Conservation (phyloP, 2,113 vertebrate species). For the Siniperca chuatsi region DNA sequence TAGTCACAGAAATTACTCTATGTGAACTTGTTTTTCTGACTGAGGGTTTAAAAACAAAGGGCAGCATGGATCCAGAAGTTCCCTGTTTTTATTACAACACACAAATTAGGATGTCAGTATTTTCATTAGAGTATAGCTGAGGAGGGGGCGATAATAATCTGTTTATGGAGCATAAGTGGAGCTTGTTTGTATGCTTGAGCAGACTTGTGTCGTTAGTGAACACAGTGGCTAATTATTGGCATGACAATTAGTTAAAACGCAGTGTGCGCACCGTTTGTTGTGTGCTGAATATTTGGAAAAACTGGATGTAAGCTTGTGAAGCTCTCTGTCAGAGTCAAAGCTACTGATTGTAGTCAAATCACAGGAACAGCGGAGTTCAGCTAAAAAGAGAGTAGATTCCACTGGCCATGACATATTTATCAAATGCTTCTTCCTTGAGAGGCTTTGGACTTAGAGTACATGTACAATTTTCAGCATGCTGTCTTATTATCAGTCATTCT, state of each 20-base stretch:
- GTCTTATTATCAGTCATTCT: neutral
- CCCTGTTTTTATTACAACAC: conserved; percentile 44
- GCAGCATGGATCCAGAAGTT: neutral
- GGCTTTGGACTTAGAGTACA: too few species aligned
- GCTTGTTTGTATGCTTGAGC: conserved; percentile 45
- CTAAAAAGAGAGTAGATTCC: neutral
- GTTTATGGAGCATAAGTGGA: conserved; percentile 34
- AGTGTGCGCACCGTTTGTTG: conserved; percentile 7
- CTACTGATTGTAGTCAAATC: neutral
- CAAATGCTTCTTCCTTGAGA: neutral
- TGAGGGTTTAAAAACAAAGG: conserved; percentile 2
- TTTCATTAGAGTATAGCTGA: conserved; percentile 24
- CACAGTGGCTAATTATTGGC: conserved; percentile 41
- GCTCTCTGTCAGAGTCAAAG: conserved; percentile 2
- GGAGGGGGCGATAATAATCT: conserved; percentile 24
- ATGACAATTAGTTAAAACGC: conserved; percentile 6
- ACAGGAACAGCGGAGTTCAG: neutral
- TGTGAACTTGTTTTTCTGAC: conserved; percentile 12
- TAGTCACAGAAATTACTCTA: conserved; percentile 2
- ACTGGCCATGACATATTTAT: neutral
- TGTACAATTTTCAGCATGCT: too few species aligned
- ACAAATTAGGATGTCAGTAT: conserved; percentile 32
- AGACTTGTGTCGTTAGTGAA: conserved; percentile 21
- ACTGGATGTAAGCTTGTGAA: neutral
- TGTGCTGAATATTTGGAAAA: neutral